Conservation (phyloP, 1,140 invertebrate genomes). For the Macrosteles quadrilineatus region DNA sequence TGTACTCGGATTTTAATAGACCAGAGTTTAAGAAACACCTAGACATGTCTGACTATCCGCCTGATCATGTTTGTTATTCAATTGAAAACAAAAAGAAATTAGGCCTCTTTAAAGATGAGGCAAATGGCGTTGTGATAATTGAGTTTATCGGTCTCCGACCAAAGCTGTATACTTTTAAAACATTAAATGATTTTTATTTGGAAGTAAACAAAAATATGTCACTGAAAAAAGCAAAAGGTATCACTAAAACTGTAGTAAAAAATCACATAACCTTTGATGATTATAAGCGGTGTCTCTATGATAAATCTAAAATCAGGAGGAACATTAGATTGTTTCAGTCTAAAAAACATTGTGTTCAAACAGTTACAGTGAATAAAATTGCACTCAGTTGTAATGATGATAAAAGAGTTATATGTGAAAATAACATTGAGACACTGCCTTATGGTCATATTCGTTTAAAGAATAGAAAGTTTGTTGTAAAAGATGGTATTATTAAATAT, state of each 20-base stretch:
- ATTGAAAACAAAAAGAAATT: background rate
- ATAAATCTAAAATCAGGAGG: background rate
- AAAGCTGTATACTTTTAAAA: background rate
- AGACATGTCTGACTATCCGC: background rate
- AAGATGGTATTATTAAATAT: too few species aligned
- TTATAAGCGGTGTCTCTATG: background rate
- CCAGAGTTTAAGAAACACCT: background rate
- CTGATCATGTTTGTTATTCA: background rate
- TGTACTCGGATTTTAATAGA: background rate
- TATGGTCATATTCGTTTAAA: too few species aligned
- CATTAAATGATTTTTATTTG: background rate
- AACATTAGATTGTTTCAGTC: background rate
- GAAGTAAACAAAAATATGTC: background rate
- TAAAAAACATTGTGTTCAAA: background rate
- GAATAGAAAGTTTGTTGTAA: too few species aligned
- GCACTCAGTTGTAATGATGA: too few species aligned
- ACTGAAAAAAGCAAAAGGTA: background rate
- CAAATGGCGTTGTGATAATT: background rate
- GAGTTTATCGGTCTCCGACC: background rate
- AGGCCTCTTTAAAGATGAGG: background rate
- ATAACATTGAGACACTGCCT: too few species aligned
- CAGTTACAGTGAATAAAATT: too few species aligned
- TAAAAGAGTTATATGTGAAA: too few species aligned
- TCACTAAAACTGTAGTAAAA: background rate
- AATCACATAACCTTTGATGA: background rate